These are phyloP conservation scores for Nanorana parkeri DNA, from an alignment of 2,113 vertebrate genomes.

Conservation along the genomic window DNA sequence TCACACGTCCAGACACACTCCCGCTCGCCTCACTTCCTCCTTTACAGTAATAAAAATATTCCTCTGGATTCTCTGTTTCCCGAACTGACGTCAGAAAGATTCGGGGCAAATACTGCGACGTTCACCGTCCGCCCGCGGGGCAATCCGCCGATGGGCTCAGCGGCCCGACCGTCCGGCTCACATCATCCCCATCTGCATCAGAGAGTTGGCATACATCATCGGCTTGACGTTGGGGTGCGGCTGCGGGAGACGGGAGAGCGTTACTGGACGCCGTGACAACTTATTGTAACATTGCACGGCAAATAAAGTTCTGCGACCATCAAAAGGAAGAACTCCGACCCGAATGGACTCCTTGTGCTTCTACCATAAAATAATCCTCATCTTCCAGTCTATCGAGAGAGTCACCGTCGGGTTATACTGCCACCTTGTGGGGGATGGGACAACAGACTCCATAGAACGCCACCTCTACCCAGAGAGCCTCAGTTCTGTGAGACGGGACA, in stretches of 20 bases:
- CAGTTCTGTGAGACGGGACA: no score
- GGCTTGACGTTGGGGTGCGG: slow-evolving; percentile 95
- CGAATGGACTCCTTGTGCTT: no score
- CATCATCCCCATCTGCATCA: slow-evolving; percentile 94
- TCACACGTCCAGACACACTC: background rate
- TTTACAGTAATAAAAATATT: slow-evolving; percentile 55
- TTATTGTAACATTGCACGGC: background rate
- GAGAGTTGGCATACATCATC: slow-evolving; percentile 91
- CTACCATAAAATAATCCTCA: no score
- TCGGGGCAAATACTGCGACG: slow-evolving; percentile 5
- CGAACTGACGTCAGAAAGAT: background rate
- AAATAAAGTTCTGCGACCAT: background rate
- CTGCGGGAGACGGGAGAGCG: slow-evolving; percentile 65
- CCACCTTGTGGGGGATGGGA: no score
- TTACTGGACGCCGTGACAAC: background rate
- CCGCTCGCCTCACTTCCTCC: slow-evolving; percentile 2
- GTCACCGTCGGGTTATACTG: no score
- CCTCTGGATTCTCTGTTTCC: slow-evolving; percentile 19
- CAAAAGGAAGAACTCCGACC: no score
- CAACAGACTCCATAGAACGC: no score
- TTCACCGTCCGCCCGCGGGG: background rate
- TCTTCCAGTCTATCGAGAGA: no score
- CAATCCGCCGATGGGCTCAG: background rate
- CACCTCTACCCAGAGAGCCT: no score
- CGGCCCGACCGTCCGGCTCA: slow-evolving; percentile 63